These are phyloP conservation scores for human DNA, from an alignment of 2,113 vertebrate genomes.

Conservation along the genomic window GRCh38 chr3:188871001-188871500, in stretches of 20 bases:
- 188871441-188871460: constrained; percentile 81
- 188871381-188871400: constrained; percentile 81
- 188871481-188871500: constrained; percentile 84
- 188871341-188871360: constrained; percentile 80
- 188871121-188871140: background rate
- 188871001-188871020: constrained; percentile 7
- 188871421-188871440: constrained; percentile 84
- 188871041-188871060: background rate
- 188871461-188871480: constrained; percentile 82
- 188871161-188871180: background rate
- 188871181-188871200: background rate
- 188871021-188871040: background rate
- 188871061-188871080: background rate
- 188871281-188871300: constrained; percentile 78
- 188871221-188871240: background rate
- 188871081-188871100: constrained; percentile 3
- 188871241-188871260: constrained; percentile 46
- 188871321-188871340: constrained; percentile 67
- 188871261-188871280: constrained; percentile 72
- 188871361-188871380: constrained; percentile 73
- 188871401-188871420: constrained; percentile 80
- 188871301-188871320: constrained; percentile 75
- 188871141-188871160: background rate
- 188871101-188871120: background rate
- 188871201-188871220: background rate